A percentile compares a stretch with the other conserved stretches of the same genome.
These are phyloP conservation scores for Eolophus roseicapilla DNA, from an alignment of 2,113 vertebrate genomes.

Conservation along the genomic window DNA sequence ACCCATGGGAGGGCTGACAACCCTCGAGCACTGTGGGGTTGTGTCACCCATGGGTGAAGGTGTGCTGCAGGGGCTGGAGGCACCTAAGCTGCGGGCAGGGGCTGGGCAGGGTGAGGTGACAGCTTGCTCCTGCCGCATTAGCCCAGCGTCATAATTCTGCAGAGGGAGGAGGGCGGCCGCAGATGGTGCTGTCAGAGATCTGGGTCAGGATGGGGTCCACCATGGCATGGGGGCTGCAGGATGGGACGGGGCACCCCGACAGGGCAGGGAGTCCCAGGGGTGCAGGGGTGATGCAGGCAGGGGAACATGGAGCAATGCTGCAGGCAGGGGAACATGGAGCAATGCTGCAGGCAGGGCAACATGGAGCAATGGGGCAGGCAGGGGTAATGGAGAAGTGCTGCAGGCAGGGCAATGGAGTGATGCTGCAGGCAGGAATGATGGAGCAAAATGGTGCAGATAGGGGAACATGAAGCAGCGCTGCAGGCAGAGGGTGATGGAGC, in stretches of 20 bases:
- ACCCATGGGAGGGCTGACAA: neutral
- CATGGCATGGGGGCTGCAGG: neutral
- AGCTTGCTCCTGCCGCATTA: slow-evolving; percentile 74
- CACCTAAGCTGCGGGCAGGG: slow-evolving; percentile 66
- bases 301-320: neutral
- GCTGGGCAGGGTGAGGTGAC: slow-evolving; percentile 73
- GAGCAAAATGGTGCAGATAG: neutral
- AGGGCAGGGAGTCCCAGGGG: rapidly evolving
- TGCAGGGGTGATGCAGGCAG: neutral
- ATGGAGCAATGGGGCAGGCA: neutral
- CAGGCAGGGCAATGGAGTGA: neutral
- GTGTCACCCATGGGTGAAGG: slow-evolving; percentile 3
- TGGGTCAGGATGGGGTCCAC: slow-evolving; percentile 62
- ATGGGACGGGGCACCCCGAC: neutral
- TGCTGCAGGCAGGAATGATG: too few species aligned
- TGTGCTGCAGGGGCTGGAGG: slow-evolving; percentile 60
- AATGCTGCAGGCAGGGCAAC: neutral
- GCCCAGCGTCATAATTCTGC: slow-evolving; percentile 71
- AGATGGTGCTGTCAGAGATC: slow-evolving; percentile 76
- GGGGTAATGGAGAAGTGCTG: neutral
- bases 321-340: neutral
- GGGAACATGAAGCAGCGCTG: neutral
- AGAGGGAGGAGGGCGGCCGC: slow-evolving; percentile 66
- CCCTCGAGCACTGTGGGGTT: rapidly evolving
- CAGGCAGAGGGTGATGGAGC: too few species aligned